Conservation (phyloP, 2,888 invertebrate species). For the Myopa tessellatipennis region DNA sequence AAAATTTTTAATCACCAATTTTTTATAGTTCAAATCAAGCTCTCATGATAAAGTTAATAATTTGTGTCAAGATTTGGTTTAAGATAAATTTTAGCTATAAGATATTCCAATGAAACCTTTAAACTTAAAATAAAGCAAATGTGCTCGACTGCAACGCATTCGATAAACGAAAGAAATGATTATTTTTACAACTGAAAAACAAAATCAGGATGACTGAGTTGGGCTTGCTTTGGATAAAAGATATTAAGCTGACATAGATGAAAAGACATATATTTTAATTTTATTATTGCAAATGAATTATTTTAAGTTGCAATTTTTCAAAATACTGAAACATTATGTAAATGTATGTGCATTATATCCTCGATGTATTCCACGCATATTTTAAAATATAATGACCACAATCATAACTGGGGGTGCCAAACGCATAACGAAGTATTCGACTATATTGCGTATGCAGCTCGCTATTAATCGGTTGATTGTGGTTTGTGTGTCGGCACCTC, state of each 20-base stretch:
- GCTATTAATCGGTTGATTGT: conserved; percentile 51
- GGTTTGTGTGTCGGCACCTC: conserved; percentile 49
- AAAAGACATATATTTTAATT: neutral
- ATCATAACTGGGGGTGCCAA: conserved; percentile 51
- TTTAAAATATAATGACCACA: no score
- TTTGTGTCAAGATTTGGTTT: conserved; percentile 26
- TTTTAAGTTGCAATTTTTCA: no score
- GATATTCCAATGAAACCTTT: conserved; percentile 4
- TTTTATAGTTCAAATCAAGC: conserved; percentile 23
- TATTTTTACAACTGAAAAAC: neutral
- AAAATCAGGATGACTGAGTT: neutral
- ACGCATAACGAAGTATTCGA: conserved; percentile 53
- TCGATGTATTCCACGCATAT: no score
- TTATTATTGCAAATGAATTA: no score
- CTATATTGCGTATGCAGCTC: conserved; percentile 51
- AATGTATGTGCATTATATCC: no score
- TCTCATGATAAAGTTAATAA: conserved; percentile 19
- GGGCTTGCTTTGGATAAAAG: neutral
- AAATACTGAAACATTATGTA: no score
- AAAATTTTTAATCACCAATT: conserved; percentile 13
- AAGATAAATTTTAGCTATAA: neutral
- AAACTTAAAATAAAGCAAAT: neutral
- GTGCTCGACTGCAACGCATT: no score
- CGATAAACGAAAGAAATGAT: neutral
- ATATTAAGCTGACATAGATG: neutral